Conservation (phyloP, 2,888 invertebrate species). For the Melitaea athalia region DNA sequence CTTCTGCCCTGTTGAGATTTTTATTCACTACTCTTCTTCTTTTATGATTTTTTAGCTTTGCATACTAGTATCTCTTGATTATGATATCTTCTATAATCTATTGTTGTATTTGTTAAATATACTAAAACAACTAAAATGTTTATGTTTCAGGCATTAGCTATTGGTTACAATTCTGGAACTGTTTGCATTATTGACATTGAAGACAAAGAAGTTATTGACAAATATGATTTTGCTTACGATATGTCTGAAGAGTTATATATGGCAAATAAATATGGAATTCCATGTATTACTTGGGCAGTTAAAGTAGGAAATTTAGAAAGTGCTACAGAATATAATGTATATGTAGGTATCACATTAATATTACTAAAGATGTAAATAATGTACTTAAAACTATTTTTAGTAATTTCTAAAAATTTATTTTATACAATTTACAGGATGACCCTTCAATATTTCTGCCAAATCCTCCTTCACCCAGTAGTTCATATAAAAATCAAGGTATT, state of each 20-base stretch:
- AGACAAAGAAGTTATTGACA: constrained; percentile 90
- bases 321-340: constrained; percentile 70
- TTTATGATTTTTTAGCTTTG: too few relatives aligned
- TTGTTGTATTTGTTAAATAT: too few relatives aligned
- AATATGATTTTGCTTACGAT: constrained; percentile 73
- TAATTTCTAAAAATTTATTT: background rate
- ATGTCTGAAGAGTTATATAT: constrained; percentile 72
- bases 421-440: constrained; percentile 64
- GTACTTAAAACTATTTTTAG: background rate
- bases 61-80: too few relatives aligned
- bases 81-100: too few relatives aligned
- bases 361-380: constrained; percentile 16
- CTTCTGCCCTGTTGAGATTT: too few relatives aligned
- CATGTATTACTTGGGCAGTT: constrained; percentile 88
- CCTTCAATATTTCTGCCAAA: constrained; percentile 81
- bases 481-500: constrained; percentile 75
- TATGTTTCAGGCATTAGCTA: constrained; percentile 83
- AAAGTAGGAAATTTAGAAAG: constrained; percentile 69
- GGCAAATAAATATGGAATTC: constrained; percentile 83
- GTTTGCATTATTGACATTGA: constrained; percentile 91
- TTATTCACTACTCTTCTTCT: too few relatives aligned
- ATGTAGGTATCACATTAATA: constrained; percentile 55
- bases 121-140: too few relatives aligned
- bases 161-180: constrained; percentile 87
- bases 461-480: constrained; percentile 78